Percentiles rank a stretch among this genome's conserved stretches.
These are phyloP conservation scores for Tetragonula clypearis DNA, from an alignment of 1,140 invertebrate genomes.

Conservation along the genomic window DNA sequence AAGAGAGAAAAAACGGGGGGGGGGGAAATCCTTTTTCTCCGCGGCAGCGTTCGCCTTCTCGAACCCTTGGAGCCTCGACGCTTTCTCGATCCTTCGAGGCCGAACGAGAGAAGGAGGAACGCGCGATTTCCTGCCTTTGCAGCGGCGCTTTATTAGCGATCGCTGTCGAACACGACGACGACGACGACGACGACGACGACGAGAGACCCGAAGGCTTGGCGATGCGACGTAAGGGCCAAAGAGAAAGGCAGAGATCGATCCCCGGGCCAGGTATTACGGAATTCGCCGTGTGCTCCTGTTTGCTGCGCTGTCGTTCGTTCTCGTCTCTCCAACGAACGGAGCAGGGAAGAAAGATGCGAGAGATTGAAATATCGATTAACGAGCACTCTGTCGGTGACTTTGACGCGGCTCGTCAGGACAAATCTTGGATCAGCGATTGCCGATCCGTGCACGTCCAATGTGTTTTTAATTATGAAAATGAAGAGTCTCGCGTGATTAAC, in stretches of 20 bases:
- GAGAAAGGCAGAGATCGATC: conserved; percentile 13
- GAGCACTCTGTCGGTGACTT: not conserved
- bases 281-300: conserved; percentile 6
- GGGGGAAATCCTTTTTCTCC: not conserved
- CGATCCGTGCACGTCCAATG: not conserved
- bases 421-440: too few species aligned
- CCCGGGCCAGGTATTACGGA: not conserved
- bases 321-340: not conserved
- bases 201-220: not conserved
- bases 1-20: too few species aligned
- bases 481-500: not conserved
- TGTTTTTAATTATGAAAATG: conserved; percentile 9
- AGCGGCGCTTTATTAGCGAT: conserved; percentile 36
- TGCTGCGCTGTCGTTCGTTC: too few species aligned
- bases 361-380: conserved; percentile 41
- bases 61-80: conserved; percentile 36
- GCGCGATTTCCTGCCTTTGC: conserved; percentile 34
- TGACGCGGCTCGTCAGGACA: not conserved
- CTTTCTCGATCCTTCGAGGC: not conserved
- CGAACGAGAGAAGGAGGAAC: conserved; percentile 12
- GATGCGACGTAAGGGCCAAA: not conserved
- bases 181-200: too few species aligned
- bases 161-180: conserved; percentile 7
- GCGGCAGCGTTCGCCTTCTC: conserved; percentile 30
- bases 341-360: conserved; percentile 17